Percentiles rank a stretch among this genome's conserved stretches.
Conservation (phyloP, 2,888 invertebrate genomes). For the Trachelus tabidus region DNA sequence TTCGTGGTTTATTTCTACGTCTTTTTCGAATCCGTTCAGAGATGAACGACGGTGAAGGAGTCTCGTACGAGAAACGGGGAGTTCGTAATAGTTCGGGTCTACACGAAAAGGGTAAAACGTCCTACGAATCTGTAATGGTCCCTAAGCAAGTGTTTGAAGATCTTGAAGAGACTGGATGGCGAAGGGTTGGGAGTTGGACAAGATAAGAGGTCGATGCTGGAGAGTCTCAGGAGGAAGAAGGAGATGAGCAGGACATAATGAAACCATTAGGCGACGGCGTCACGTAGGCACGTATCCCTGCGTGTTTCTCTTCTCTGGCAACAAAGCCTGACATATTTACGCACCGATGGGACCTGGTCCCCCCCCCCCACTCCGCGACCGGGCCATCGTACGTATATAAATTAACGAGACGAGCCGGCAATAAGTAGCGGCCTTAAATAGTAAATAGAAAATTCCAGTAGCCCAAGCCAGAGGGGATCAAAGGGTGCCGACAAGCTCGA, state of each 20-base stretch:
- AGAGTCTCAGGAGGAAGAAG: neutral
- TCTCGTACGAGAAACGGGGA: neutral
- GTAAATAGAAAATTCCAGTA: conserved; percentile 47
- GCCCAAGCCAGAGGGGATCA: conserved; percentile 39
- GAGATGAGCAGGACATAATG: conserved; percentile 27
- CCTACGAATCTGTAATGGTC: neutral
- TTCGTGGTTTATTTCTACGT: neutral
- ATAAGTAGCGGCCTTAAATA: conserved; percentile 50
- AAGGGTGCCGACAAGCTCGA: conserved; percentile 40
- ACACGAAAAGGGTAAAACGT: neutral
- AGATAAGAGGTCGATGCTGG: neutral
- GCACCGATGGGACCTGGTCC: conserved; percentile 18
- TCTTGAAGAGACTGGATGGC: neutral
- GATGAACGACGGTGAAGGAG: neutral
- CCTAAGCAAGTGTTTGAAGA: neutral
- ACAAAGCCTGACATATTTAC: conserved; percentile 33
- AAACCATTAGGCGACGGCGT: conserved; percentile 38
- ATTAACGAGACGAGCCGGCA: conserved; percentile 50
- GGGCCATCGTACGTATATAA: conserved; percentile 35
- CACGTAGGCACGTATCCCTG: conserved; percentile 28
- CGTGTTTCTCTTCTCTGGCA: conserved; percentile 28
- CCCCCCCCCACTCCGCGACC: neutral
- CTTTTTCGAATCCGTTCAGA: neutral
- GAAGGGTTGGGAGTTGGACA: neutral
- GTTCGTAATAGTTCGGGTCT: neutral